Evolutionary conservation across 2,113 vertebrate genomes (phyloP).

Genomic region (Corythoichthys haematopterus): DNA sequence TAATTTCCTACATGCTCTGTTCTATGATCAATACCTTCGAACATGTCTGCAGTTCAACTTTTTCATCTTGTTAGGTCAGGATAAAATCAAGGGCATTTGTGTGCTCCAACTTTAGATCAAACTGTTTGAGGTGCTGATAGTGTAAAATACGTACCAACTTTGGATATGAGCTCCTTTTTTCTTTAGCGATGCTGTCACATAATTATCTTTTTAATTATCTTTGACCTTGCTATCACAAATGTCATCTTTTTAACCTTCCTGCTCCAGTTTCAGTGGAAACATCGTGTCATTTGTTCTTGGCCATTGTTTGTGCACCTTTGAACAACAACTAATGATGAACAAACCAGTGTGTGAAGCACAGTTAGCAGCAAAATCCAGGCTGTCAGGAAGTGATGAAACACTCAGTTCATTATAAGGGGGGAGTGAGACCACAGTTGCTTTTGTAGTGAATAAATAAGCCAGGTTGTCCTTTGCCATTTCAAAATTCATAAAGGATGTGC

Average conservation of each 20-base stretch:
- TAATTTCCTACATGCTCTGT: slow-evolving; percentile 1
- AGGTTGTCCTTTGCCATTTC: too few species aligned
- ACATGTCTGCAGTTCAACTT: neutral
- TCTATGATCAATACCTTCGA: neutral
- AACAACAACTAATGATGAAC: neutral
- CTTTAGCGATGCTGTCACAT: slow-evolving; percentile 15
- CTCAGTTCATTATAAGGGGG: too few species aligned
- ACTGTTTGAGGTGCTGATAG: slow-evolving; percentile 6
- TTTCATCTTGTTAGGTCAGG: slow-evolving; percentile 11
- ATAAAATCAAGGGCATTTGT: slow-evolving; percentile 27
- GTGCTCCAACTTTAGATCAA: slow-evolving; percentile 19
- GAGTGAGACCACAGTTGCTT: too few species aligned
- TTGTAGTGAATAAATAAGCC: too few species aligned
- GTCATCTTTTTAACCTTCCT: slow-evolving; percentile 17
- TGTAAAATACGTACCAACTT: slow-evolving; percentile 22
- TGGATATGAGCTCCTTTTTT: slow-evolving; percentile 21
- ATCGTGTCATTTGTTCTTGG: neutral
- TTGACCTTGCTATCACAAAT: slow-evolving; percentile 43
- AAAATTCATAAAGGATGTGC: too few species aligned
- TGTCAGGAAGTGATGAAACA: too few species aligned
- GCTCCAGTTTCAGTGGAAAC: slow-evolving; percentile 2
- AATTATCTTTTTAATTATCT: slow-evolving; percentile 55
- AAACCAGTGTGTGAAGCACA: neutral
- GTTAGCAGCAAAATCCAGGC: neutral
- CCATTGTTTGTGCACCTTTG: neutral